Base-by-base conservation (phyloP, 2,113 vertebrate genomes). In the Nymphicus hollandicus region DNA sequence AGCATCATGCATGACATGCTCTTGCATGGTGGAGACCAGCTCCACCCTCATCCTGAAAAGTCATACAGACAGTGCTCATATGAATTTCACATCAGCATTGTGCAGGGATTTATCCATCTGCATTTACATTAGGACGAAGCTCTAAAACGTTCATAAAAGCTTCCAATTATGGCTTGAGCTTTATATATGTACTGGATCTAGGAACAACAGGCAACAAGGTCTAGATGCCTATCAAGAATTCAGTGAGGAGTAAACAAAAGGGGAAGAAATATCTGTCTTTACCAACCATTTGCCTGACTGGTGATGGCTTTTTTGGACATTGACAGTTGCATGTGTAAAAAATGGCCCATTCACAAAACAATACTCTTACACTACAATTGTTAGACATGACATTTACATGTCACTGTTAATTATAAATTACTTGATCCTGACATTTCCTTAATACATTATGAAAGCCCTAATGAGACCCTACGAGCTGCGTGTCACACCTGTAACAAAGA, bases 401-500 rank as follows among this genome's bases (percentile, higher is more conserved):
- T 81, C 66, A 52, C 71, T 55, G 70, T 73, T 94, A 93, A 96
- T 96, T 91, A 88, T 44, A 88, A 94, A 90, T 83, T 23, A 86
- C 86, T 86, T 15, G 74, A 83, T 83, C 43, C 76, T 93, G 88
- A 88, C 88, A 83, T 71, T 80, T 58, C 10, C 1, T 74, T 90
- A 76, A 91, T 52, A 92, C 72, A 16, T 89, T 71, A 52, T 89
- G 91, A 94, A 86, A 95, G 68, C 70, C 69, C 16, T 66, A 94
- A 90, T 88, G 92, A 90, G 93, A 72, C 71, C 79, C 86, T 83
- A 6, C 1, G 74, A 90, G 76, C 65, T 14, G 43, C 6, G 43
- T 93, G 86, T 94, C 89, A 91, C 86, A 93, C 88, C 95, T 94
- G 88, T 28, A 85, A 81, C 88, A 68, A 85, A 81, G 84, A 79